These are phyloP conservation scores for Chaitophorus viminalis DNA, from an alignment of 2,888 invertebrate species.

Conservation along the genomic window DNA sequence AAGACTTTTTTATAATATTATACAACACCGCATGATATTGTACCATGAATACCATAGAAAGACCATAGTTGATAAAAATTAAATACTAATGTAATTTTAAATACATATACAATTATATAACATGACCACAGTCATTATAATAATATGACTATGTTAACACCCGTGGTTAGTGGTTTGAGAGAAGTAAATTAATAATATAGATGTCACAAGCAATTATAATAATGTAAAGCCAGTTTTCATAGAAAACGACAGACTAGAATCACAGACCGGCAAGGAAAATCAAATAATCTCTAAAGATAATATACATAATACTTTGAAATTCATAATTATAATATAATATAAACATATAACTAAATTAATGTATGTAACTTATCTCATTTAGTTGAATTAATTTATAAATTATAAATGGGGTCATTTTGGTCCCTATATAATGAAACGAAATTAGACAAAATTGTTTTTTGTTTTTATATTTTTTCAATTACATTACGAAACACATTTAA, in stretches of 20 bases:
- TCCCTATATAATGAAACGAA: constrained; percentile 37
- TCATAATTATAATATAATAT: constrained; percentile 16
- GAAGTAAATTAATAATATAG: constrained; percentile 19
- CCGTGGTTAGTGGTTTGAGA: neutral
- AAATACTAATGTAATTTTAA: constrained; percentile 38
- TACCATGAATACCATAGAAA: neutral
- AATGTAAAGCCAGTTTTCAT: constrained; percentile 33
- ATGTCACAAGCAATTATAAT: neutral
- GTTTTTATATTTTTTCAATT: neutral
- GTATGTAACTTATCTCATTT: constrained; percentile 11
- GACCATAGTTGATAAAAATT: constrained; percentile 26
- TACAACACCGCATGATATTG: constrained; percentile 15
- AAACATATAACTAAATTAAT: constrained; percentile 22
- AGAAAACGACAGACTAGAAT: constrained; percentile 59
- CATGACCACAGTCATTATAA: neutral
- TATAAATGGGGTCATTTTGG: constrained; percentile 34
- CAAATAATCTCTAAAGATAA: constrained; percentile 21
- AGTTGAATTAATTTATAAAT: neutral
- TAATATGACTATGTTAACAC: constrained; percentile 2
- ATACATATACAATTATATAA: constrained; percentile 32
- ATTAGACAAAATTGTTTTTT: neutral
- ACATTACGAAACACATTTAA: neutral
- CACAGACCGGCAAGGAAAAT: constrained; percentile 54
- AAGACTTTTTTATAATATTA: neutral
- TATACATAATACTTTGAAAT: constrained; percentile 22